These are phyloP conservation scores for Gnathonemus longibarbis DNA, from an alignment of 2,113 vertebrate species.

Conservation along the genomic window DNA sequence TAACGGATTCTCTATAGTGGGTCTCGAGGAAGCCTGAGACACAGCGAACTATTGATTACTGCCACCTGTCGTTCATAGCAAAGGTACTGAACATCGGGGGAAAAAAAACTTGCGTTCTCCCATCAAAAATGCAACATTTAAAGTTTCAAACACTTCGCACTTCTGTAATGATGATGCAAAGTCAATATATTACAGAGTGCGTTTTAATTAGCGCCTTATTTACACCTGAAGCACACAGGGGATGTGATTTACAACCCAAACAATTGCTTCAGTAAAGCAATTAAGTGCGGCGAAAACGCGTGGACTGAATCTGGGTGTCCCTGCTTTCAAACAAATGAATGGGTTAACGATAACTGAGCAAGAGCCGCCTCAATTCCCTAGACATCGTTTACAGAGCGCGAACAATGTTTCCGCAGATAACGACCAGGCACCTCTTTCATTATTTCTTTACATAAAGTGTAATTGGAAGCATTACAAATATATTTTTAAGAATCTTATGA, in stretches of 20 bases:
- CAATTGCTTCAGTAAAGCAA: not conserved
- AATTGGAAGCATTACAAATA: not conserved
- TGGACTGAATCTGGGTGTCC: not conserved
- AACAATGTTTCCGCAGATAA: not conserved
- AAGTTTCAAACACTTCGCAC: not conserved
- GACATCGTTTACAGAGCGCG: not conserved
- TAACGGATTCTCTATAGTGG: not conserved
- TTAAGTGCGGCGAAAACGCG: not conserved
- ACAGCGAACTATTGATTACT: not conserved
- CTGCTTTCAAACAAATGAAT: not conserved
- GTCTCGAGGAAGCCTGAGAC: not conserved
- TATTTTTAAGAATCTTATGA: not conserved
- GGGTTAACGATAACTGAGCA: not conserved
- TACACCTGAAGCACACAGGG: constrained; percentile 3
- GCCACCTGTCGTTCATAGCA: not conserved
- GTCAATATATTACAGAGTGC: not conserved
- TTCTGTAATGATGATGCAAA: not conserved
- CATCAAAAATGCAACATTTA: not conserved
- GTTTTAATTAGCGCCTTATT: constrained; percentile 9
- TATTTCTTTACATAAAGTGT: not conserved
- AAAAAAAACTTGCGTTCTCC: not conserved
- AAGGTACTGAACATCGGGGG: not conserved
- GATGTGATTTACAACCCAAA: not conserved
- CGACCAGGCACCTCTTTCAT: not conserved
- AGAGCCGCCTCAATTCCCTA: not conserved